Evolutionary conservation across 2,888 invertebrate genomes (phyloP), one percentile per base, ranked within the genome.

Genomic region (Penaeus monodon): DNA sequence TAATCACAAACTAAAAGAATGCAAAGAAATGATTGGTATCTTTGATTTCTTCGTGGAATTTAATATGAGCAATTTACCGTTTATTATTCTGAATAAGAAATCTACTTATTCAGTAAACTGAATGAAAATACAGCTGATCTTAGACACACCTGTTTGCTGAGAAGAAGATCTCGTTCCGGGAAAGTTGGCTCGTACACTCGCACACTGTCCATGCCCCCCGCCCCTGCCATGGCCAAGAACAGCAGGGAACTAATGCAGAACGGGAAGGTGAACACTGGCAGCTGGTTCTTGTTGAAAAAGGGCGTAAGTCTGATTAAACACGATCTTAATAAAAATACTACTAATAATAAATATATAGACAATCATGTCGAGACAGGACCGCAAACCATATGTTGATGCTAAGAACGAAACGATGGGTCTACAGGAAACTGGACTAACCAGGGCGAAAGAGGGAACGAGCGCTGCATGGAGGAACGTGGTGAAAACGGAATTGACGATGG

Each of bases 201-300:
- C 57, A 14, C 17, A 12, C 57, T 57, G 57, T 57, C 57, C 57
- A 57, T 57, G 14, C 57, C 57, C 12, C 57, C 57, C 57, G 64
- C 79, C 27, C 64, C 57, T 22, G 74, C 66, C 66, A 83, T 73
- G 6, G 88, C 88, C 81, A 89, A 38, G 57, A 89, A 68, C 74
- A 89, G 64, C 38, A 83, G 68, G 10, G 89, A 86, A 38, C 84
- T 68, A 20, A 88, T 70, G 78, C 88, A 88, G 84, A 89, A 89
- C 20, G 89, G 89, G 81, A 89, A 85, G 33, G 89, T 89, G 74
- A 89, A 89, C 44, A 89, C 88, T 1, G 89, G 89, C 64, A 89
- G 78, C 2, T 74, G 44, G 38, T 81, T 86, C 89, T 89, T 86
- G 2, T 49, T 33, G 27, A 22, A 44, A 10, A n/a, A 27, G 22